Conservation (phyloP, 1,140 invertebrate species). For the Colletes latitarsis region DNA sequence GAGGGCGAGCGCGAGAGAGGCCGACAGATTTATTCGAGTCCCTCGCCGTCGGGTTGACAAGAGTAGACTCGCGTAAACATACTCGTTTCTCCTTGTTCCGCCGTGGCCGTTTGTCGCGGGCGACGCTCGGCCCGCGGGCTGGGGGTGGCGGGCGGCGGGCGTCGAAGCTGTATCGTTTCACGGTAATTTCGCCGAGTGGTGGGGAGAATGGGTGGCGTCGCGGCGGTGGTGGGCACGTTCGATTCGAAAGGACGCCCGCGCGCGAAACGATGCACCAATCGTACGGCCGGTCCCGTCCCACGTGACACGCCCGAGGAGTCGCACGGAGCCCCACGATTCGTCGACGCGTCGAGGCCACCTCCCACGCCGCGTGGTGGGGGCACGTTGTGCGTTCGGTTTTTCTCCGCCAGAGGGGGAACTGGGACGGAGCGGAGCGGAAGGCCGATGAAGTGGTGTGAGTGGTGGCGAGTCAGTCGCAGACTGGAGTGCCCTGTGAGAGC, state of each 20-base stretch:
- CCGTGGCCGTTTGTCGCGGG: slow-evolving; percentile 54
- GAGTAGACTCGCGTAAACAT: slow-evolving; percentile 81
- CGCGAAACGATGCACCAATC: slow-evolving; percentile 55
- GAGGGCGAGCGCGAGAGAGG: slow-evolving; percentile 56
- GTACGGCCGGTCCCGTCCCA: neutral
- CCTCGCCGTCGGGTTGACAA: slow-evolving; percentile 78
- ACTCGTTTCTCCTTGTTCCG: slow-evolving; percentile 76
- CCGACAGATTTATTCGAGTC: slow-evolving; percentile 79
- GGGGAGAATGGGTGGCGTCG: slow-evolving; percentile 40
- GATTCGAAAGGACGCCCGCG: slow-evolving; percentile 53
- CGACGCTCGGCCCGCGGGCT: slow-evolving; percentile 11
- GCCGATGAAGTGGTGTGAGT: slow-evolving; percentile 80
- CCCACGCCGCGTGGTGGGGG: slow-evolving; percentile 60
- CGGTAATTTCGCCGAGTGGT: slow-evolving; percentile 59
- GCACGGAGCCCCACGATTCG: slow-evolving; percentile 49
- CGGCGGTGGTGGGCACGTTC: slow-evolving; percentile 49
- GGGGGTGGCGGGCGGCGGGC: slow-evolving; percentile 17
- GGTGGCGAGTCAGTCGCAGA: slow-evolving; percentile 80
- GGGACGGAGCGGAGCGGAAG: slow-evolving; percentile 71
- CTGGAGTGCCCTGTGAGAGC: slow-evolving; percentile 80
- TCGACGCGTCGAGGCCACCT: slow-evolving; percentile 6
- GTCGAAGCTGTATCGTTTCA: slow-evolving; percentile 63
- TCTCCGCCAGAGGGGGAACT: slow-evolving; percentile 76
- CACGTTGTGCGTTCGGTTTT: slow-evolving; percentile 67
- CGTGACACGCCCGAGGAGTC: slow-evolving; percentile 23